Evolutionary conservation across 2,888 invertebrate genomes (phyloP).

Genomic region (Acrocyrtus sp.): DNA sequence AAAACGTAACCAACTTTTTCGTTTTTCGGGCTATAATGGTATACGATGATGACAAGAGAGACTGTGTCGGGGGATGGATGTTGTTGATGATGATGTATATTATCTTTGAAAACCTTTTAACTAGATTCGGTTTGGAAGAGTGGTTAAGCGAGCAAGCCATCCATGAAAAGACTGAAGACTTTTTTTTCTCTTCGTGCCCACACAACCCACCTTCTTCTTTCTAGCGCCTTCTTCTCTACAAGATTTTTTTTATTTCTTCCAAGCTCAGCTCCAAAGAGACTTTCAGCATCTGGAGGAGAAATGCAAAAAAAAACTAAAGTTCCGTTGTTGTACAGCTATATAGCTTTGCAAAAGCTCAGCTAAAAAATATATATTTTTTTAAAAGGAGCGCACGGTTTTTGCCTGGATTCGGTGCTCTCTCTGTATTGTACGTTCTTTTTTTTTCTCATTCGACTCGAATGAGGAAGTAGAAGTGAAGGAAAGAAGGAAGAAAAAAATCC

Average conservation of each 20-base stretch:
- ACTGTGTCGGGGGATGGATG: background rate
- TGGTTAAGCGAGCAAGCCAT: constrained; percentile 44
- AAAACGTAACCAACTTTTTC: background rate
- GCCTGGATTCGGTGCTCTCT: too few species aligned
- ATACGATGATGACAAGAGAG: background rate
- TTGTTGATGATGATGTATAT: constrained; percentile 41
- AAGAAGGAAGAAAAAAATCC: too few species aligned
- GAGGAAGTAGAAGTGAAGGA: too few species aligned
- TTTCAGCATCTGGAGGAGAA: constrained; percentile 39
- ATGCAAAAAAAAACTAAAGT: constrained; percentile 19
- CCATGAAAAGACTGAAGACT: constrained; percentile 44
- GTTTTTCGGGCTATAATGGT: too few species aligned
- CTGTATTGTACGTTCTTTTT: too few species aligned
- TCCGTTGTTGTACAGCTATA: background rate
- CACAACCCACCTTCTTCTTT: too few species aligned
- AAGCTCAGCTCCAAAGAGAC: constrained; percentile 5
- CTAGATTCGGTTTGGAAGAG: constrained; percentile 49
- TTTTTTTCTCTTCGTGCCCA: constrained; percentile 9
- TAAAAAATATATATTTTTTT: too few species aligned
- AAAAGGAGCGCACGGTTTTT: too few species aligned
- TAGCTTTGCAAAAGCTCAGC: too few species aligned
- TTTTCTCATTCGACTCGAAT: too few species aligned
- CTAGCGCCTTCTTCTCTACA: too few species aligned
- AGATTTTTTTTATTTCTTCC: too few species aligned
- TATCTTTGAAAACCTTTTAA: constrained; percentile 52